Percentiles rank a stretch among this genome's conserved stretches.
Evolutionary conservation across 2,797 vertebrate genomes (phyloP).

Genomic region (Heterohyrax brucei): DNA sequence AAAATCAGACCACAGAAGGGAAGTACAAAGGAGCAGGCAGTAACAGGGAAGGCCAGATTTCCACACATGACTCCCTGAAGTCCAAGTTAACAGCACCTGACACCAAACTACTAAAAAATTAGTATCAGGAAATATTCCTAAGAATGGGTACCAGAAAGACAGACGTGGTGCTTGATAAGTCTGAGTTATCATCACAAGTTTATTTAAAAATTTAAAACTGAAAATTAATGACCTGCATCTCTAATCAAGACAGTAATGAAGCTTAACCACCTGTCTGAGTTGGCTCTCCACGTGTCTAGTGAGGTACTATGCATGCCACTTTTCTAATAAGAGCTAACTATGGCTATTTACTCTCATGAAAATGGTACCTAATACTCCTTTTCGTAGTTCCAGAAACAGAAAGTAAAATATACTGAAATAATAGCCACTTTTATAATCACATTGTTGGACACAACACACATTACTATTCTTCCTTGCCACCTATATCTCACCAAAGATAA

Average conservation of each 20-base stretch:
- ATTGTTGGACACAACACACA: neutral
- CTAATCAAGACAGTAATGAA: constrained; percentile 76
- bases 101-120: neutral
- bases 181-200: constrained; percentile 41
- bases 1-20: neutral
- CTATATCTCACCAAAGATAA: neutral
- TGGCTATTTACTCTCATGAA: neutral
- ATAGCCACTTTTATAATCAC: constrained; percentile 56
- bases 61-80: neutral
- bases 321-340: constrained; percentile 60
- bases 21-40: neutral
- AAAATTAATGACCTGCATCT: constrained; percentile 69
- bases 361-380: constrained; percentile 2
- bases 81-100: neutral
- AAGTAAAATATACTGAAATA: constrained; percentile 41
- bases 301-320: neutral
- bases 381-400: constrained; percentile 60
- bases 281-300: constrained; percentile 12
- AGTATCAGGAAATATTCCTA: constrained; percentile 23
- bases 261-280: constrained; percentile 72
- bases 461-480: neutral
- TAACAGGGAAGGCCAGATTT: neutral
- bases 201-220: constrained; percentile 70
- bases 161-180: constrained; percentile 80
- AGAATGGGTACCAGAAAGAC: constrained; percentile 19